Evolutionary conservation across 2,797 vertebrate species (phyloP).

Genomic region (Rhinoraja longicauda): DNA sequence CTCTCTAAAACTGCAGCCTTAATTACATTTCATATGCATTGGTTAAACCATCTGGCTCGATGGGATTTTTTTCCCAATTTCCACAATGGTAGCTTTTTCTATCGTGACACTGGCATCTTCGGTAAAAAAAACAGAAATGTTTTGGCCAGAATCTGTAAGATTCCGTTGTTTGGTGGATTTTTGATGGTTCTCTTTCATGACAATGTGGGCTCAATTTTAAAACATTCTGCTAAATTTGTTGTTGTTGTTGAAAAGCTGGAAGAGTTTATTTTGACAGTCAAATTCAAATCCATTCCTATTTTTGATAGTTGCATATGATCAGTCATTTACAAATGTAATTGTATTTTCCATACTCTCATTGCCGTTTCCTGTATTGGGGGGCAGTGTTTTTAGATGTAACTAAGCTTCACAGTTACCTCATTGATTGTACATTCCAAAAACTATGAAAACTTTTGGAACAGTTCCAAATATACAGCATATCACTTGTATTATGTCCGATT

Average conservation of each 20-base stretch:
- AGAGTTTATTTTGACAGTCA: conserved; percentile 62
- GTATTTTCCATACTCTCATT: conserved; percentile 71
- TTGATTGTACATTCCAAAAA: conserved; percentile 97
- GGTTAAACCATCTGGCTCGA: neutral
- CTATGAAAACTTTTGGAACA: conserved; percentile 72
- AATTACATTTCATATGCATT: conserved; percentile 22
- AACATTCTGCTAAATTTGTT: conserved; percentile 26
- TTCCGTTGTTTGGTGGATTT: neutral
- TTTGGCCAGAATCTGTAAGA: conserved; percentile 11
- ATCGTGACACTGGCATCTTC: neutral
- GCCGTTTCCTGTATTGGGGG: conserved; percentile 62
- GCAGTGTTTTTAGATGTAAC: conserved; percentile 91
- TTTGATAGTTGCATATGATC: conserved; percentile 72
- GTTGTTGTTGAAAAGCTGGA: conserved; percentile 31
- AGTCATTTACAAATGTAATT: conserved; percentile 55
- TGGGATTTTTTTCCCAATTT: neutral
- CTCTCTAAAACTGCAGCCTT: conserved; percentile 27
- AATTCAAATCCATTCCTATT: conserved; percentile 66
- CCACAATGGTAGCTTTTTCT: conserved; percentile 20
- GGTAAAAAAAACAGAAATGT: neutral
- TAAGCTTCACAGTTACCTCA: conserved; percentile 95
- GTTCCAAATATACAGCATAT: conserved; percentile 91
- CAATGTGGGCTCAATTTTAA: conserved; percentile 17
- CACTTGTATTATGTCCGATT: conserved; percentile 67
- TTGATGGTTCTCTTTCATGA: conserved; percentile 1